Percentiles rank a stretch among this genome's conserved stretches.
These are phyloP conservation scores for Paralichthys olivaceus DNA, from an alignment of 2,113 vertebrate genomes.

Conservation along the genomic window DNA sequence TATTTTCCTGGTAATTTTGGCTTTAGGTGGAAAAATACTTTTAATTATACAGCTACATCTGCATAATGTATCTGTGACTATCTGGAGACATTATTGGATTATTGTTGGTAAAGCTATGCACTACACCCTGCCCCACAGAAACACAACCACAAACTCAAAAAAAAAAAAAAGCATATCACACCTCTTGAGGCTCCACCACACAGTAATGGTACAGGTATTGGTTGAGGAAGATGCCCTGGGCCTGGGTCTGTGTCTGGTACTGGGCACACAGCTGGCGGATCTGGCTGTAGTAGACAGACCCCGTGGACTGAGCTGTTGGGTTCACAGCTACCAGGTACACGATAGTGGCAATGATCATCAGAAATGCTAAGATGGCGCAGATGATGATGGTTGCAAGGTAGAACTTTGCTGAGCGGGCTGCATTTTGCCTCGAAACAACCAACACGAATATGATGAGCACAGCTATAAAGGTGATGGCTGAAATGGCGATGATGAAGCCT, in stretches of 20 bases:
- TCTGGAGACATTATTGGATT: neutral
- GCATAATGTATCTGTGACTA: neutral
- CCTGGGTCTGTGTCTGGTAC: conserved; percentile 82
- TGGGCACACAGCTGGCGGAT: conserved; percentile 86
- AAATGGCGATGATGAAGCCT: conserved; percentile 89
- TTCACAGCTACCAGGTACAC: conserved; percentile 91
- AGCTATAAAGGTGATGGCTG: conserved; percentile 87
- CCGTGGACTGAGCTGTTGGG: conserved; percentile 87
- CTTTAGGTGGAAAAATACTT: too few relatives aligned
- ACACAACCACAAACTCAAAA: neutral
- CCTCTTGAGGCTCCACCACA: conserved; percentile 93
- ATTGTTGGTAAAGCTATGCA: too few relatives aligned
- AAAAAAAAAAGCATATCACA: conserved; percentile 55
- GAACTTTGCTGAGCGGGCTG: conserved; percentile 83
- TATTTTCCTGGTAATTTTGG: too few relatives aligned
- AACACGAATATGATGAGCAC: conserved; percentile 86
- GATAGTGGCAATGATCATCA: conserved; percentile 89
- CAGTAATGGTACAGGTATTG: conserved; percentile 95
- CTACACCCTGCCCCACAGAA: too few relatives aligned
- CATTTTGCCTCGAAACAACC: conserved; percentile 82
- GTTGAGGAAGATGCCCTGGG: conserved; percentile 85
- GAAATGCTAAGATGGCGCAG: conserved; percentile 81
- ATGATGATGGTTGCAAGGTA: conserved; percentile 86
- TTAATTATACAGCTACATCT: neutral
- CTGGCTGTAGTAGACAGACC: conserved; percentile 87